These are phyloP conservation scores for Megastigmus dorsalis DNA, from an alignment of 2,888 invertebrate species.

Conservation along the genomic window DNA sequence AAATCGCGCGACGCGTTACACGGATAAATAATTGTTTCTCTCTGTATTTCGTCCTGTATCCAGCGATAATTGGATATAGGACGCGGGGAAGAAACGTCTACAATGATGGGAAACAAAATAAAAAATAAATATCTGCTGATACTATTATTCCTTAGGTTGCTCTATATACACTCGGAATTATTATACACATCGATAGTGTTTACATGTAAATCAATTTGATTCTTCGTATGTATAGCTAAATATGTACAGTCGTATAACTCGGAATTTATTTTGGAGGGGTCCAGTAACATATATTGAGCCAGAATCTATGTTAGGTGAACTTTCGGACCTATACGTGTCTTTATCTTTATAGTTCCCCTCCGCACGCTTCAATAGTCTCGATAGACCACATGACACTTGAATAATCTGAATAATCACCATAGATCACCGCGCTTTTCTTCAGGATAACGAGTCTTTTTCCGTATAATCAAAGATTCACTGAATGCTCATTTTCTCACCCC, in stretches of 20 bases:
- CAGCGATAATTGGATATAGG: too few relatives aligned
- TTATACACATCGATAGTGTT: constrained; percentile 56
- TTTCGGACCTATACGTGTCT: background rate
- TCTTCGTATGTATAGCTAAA: constrained; percentile 51
- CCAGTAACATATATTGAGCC: too few relatives aligned
- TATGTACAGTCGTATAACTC: constrained; percentile 56
- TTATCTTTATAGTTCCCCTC: constrained; percentile 20
- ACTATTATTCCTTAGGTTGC: constrained; percentile 30
- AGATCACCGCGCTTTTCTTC: constrained; percentile 68
- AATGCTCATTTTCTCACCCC: constrained; percentile 38
- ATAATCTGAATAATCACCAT: constrained; percentile 45
- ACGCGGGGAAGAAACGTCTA: background rate
- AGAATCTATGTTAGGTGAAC: too few relatives aligned
- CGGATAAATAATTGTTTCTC: too few relatives aligned
- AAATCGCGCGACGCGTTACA: constrained; percentile 2
- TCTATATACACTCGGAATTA: constrained; percentile 55
- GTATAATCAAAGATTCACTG: constrained; percentile 63
- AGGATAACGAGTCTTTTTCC: constrained; percentile 65
- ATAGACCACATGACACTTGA: constrained; percentile 46
- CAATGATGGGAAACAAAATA: constrained; percentile 19
- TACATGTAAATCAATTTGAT: constrained; percentile 50
- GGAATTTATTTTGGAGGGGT: too few relatives aligned
- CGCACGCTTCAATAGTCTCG: background rate
- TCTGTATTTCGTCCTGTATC: background rate
- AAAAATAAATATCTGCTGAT: constrained; percentile 37